Base-by-base conservation (phyloP, 2,888 invertebrate species). In the Pseudococcus jackbeardsleyi region DNA sequence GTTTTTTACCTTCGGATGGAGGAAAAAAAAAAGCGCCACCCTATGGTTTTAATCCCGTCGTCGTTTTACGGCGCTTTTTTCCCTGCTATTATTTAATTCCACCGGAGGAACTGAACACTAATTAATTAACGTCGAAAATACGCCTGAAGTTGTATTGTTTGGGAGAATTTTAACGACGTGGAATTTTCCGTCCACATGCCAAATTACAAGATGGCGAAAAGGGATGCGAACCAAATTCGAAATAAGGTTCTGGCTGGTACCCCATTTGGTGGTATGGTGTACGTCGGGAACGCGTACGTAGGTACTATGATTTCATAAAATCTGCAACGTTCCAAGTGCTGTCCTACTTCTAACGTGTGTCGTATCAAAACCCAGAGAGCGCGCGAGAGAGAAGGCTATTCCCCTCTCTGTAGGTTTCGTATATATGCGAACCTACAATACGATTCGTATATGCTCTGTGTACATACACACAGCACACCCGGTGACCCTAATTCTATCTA, bases 401-500 rank as follows among this genome's bases (percentile, higher is more conserved):
- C 64, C 46, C 68, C 86, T 86, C 86, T 33, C 8, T 11, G 86
- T 59, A 19, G 79, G 79, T 82, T 42, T 46, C 19, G 64, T 64
- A 64, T 64, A 79, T 33, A 46, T 46, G 79, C 46, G 46, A 42
- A 46, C 79, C 11, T 82, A 82, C 79, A 82, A 82, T 82, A 82
- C 46, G 4, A 85, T 54, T n/a, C 85, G 54, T 59, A 85, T 50
- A 84, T 19, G 1, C 84, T 22, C 84, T 22, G 82, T 82, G 48
- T 48, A 82, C 82, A 82, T 82, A 64, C 42, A 48, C 82, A 19
- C 82, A 42, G 82, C 59, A 85, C 54, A 86, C 86, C 68, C 64
- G 86, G 86, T 86, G 86, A 86, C 86, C 86, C 86, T 86, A 86
- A 86, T 86, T 86, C 86, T 86, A 59, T 77, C 84, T 84, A 54